A percentile compares a stretch with the other conserved stretches of the same genome.
Conservation (phyloP, 2,113 vertebrate genomes). For the Pao palembangensis region DNA sequence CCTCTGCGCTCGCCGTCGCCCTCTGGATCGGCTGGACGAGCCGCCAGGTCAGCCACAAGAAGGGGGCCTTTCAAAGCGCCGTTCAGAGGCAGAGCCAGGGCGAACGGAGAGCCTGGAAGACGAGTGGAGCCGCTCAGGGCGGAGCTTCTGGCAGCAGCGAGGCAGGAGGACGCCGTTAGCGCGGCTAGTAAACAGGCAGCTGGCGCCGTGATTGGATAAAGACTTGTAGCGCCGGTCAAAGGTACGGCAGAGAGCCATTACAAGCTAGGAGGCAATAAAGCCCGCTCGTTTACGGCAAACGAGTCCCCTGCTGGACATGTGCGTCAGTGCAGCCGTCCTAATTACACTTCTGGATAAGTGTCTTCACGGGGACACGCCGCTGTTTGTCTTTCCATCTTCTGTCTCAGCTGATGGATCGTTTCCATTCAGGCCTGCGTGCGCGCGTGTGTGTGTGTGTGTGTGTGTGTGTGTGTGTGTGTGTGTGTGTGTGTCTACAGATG, state of each 20-base stretch:
- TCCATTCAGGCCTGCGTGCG: conserved; percentile 37
- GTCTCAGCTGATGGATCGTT: conserved; percentile 47
- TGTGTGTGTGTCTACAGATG: conserved; percentile 14
- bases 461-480: conserved; percentile 4
- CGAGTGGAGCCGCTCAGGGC: no score
- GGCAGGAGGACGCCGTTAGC: conserved; percentile 48
- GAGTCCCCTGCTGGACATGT: conserved; percentile 65
- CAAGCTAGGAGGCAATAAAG: conserved; percentile 68
- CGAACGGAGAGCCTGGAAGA: neutral
- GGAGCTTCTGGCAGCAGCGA: neutral
- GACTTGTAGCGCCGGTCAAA: conserved; percentile 43
- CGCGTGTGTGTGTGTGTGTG: conserved; percentile 11
- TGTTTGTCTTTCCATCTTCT: conserved; percentile 61
- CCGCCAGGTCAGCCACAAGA: no score
- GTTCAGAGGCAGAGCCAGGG: no score
- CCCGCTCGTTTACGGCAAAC: conserved; percentile 63
- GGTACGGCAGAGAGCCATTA: conserved; percentile 53
- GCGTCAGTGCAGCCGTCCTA: conserved; percentile 64
- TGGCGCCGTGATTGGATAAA: conserved; percentile 55
- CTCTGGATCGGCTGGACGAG: no score
- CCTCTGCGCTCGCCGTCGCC: no score
- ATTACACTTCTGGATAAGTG: conserved; percentile 74
- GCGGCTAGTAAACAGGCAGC: conserved; percentile 56
- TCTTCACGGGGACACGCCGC: conserved; percentile 60
- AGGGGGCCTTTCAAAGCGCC: no score